These are phyloP conservation scores for Heliconius congener DNA, from an alignment of 1,140 invertebrate genomes.

Conservation along the genomic window DNA sequence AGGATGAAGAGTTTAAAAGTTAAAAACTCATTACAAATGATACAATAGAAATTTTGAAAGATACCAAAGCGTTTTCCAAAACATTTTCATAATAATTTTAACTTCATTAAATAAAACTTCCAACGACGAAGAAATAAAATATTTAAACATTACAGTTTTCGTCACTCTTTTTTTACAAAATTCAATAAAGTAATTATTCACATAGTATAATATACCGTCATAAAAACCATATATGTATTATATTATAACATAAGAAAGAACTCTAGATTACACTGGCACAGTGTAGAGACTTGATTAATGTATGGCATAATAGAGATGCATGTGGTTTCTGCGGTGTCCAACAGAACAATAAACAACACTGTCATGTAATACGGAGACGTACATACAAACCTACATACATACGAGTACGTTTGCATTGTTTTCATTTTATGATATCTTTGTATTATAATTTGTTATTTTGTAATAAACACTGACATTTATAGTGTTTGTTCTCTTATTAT, in stretches of 20 bases:
- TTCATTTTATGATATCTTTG: neutral
- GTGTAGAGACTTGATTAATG: slow-evolving; percentile 8
- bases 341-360: slow-evolving; percentile 11
- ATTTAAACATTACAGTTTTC: no score
- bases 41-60: no score
- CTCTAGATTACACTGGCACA: slow-evolving; percentile 1
- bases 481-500: neutral
- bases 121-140: neutral
- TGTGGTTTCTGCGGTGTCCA: slow-evolving; percentile 24
- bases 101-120: neutral
- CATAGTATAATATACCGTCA: neutral
- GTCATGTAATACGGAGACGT: slow-evolving; percentile 6
- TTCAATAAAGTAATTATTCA: neutral
- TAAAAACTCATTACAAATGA: no score
- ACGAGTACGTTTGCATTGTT: neutral
- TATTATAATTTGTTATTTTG: neutral
- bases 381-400: neutral
- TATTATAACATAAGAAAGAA: neutral
- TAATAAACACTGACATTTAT: neutral
- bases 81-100: no score
- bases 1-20: no score
- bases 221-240: neutral
- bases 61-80: no score
- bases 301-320: slow-evolving; percentile 19
- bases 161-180: neutral